phyloP scores from a whole-genome alignment of 2,888 invertebrate genomes.

The Drosophila setosimentum region DNA sequence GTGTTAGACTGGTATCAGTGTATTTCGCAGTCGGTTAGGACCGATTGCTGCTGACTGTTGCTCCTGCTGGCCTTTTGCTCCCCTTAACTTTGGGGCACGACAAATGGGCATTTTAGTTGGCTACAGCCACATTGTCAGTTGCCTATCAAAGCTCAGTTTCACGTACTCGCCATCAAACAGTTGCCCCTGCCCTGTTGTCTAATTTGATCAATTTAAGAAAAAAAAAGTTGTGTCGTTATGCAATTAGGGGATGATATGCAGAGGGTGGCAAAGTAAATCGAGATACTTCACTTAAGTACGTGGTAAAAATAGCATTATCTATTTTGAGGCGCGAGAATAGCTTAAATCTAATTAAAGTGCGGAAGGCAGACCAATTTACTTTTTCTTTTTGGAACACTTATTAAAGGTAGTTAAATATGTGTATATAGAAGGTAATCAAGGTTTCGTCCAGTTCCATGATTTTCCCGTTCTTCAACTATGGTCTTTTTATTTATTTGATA shows the following conservation, averaged over 20 bases:
- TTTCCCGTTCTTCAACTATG: no score
- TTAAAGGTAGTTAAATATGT: neutral
- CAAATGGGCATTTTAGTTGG: constrained; percentile 19
- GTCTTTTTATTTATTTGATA: neutral
- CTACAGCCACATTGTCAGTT: neutral
- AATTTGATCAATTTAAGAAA: constrained; percentile 25
- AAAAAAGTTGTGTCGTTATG: constrained; percentile 24
- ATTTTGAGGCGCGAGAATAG: constrained; percentile 2
- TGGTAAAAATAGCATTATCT: constrained; percentile 9
- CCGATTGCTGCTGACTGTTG: neutral
- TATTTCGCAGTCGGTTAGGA: neutral
- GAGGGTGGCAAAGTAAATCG: neutral
- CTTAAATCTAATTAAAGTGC: constrained; percentile 3
- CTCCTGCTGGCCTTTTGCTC: constrained; percentile 1
- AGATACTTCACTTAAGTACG: constrained; percentile 13
- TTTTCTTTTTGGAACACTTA: neutral
- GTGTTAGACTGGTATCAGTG: neutral
- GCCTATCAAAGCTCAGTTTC: constrained; percentile 35
- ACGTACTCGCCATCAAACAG: constrained; percentile 55
- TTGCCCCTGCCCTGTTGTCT: constrained; percentile 29
- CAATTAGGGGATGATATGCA: constrained; percentile 27
- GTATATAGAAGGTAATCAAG: neutral
- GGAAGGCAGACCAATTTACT: neutral
- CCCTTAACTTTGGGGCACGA: constrained; percentile 5
- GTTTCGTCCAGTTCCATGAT: neutral